A percentile compares a stretch with the other conserved stretches of the same genome.
Conservation (phyloP, 2,797 vertebrate genomes). For the Selene dorsalis region DNA sequence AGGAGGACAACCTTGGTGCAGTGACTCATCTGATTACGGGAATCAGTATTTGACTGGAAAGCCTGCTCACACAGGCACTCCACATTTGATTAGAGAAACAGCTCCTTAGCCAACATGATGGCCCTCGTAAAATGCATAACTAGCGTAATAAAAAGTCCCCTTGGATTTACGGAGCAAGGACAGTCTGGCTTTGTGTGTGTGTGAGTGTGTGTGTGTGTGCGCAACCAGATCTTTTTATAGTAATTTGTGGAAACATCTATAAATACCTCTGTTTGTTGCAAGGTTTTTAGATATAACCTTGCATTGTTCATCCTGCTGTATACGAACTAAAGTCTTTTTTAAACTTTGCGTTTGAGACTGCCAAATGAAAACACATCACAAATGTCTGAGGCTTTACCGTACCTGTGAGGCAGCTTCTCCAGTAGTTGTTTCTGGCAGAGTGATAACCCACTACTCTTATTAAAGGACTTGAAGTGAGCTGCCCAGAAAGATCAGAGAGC, state of each 20-base stretch:
- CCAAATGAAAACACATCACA: slow-evolving; percentile 20
- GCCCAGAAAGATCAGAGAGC: slow-evolving; percentile 44
- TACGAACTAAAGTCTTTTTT: neutral
- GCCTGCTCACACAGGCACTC: slow-evolving; percentile 38
- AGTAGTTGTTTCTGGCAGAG: slow-evolving; percentile 52
- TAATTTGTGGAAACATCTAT: slow-evolving; percentile 49
- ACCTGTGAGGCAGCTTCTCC: slow-evolving; percentile 52
- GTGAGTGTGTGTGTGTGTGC: neutral
- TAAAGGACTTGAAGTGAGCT: slow-evolving; percentile 38
- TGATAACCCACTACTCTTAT: slow-evolving; percentile 55
- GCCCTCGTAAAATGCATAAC: slow-evolving; percentile 64
- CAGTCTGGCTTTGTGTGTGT: slow-evolving; percentile 35
- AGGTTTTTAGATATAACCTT: slow-evolving; percentile 11
- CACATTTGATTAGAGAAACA: slow-evolving; percentile 62
- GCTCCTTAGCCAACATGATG: slow-evolving; percentile 58
- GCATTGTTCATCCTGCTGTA: neutral
- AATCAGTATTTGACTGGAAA: slow-evolving; percentile 49
- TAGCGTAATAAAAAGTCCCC: slow-evolving; percentile 71
- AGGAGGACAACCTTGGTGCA: slow-evolving; percentile 54
- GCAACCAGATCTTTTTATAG: slow-evolving; percentile 39
- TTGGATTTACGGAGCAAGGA: slow-evolving; percentile 71
- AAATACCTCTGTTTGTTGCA: slow-evolving; percentile 44
- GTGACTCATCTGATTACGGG: slow-evolving; percentile 63
- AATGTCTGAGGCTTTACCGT: slow-evolving; percentile 24
- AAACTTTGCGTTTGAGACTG: slow-evolving; percentile 23